Conservation (phyloP, 1,140 invertebrate species). For the Philotrypesis tridentata region DNA sequence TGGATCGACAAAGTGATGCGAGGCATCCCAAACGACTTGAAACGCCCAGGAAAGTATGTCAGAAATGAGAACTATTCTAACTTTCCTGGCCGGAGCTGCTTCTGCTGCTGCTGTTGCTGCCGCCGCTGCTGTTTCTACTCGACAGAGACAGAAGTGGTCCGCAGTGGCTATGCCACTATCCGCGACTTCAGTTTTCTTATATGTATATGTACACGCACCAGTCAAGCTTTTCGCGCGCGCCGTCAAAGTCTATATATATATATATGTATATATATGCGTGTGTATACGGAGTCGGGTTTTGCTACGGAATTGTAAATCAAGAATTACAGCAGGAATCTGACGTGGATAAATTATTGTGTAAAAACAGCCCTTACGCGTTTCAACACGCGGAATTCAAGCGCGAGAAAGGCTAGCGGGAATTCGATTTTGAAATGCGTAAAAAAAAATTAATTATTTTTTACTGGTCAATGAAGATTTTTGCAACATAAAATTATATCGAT, state of each 20-base stretch:
- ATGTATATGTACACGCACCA: not conserved
- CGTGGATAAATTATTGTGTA: too few relatives aligned
- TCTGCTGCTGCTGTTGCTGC: constrained; percentile 12
- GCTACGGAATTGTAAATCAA: too few relatives aligned
- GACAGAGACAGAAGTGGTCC: not conserved
- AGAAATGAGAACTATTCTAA: constrained; percentile 57
- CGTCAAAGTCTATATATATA: not conserved
- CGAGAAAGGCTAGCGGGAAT: too few relatives aligned
- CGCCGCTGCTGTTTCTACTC: not conserved
- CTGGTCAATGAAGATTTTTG: too few relatives aligned
- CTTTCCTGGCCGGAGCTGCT: constrained; percentile 49
- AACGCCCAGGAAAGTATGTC: constrained; percentile 55
- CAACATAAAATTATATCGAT: too few relatives aligned
- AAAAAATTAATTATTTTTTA: too few relatives aligned
- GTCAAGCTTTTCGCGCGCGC: not conserved
- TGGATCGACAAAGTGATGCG: constrained; percentile 37
- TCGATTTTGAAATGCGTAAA: too few relatives aligned
- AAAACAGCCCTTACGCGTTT: too few relatives aligned
- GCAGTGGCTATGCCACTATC: not conserved
- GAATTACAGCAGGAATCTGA: too few relatives aligned
- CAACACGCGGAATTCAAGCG: too few relatives aligned
- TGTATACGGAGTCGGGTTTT: too few relatives aligned
- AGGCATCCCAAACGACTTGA: constrained; percentile 43
- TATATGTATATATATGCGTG: not conserved
- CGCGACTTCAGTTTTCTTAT: constrained; percentile 1